Evolutionary conservation across 2,888 invertebrate species (phyloP).

Genomic region (Coenonympha arcania): DNA sequence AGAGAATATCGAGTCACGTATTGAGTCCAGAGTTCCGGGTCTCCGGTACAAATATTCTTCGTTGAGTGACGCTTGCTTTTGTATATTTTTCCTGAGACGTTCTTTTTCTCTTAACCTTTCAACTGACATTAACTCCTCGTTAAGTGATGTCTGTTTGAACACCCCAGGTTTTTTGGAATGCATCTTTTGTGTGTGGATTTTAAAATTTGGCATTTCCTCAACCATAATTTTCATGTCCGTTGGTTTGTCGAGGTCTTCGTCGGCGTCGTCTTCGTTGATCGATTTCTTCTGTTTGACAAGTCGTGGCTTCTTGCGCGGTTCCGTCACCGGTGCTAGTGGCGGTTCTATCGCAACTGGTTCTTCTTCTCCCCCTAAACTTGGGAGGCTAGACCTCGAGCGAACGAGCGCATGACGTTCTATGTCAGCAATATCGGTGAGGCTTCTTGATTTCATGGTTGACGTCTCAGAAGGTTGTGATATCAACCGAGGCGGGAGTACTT

Average conservation of each 20-base stretch:
- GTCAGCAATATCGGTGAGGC: conserved; percentile 86
- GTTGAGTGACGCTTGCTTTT: conserved; percentile 90
- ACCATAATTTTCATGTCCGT: conserved; percentile 80
- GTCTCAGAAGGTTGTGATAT: conserved; percentile 70
- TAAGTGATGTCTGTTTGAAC: conserved; percentile 88
- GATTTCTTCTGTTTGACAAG: conserved; percentile 91
- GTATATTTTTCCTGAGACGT: conserved; percentile 84
- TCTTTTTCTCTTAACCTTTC: conserved; percentile 89
- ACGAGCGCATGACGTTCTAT: conserved; percentile 81
- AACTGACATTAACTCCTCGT: conserved; percentile 91
- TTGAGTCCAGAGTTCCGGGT: conserved; percentile 78
- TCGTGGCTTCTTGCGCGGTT: conserved; percentile 79
- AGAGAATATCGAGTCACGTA: conserved; percentile 82
- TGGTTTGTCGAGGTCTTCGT: conserved; percentile 77
- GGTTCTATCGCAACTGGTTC: conserved; percentile 43
- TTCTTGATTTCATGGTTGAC: conserved; percentile 83
- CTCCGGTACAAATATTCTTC: conserved; percentile 85
- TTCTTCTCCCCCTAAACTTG: conserved; percentile 75
- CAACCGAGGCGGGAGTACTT: conserved; percentile 69
- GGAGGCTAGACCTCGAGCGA: conserved; percentile 83
- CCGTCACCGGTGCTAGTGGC: conserved; percentile 40
- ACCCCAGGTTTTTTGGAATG: conserved; percentile 75
- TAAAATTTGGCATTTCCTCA: conserved; percentile 78
- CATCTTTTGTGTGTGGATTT: conserved; percentile 64
- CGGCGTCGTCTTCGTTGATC: conserved; percentile 82